Conservation (phyloP, 1,140 invertebrate species). For the Tribolium castaneum region DNA sequence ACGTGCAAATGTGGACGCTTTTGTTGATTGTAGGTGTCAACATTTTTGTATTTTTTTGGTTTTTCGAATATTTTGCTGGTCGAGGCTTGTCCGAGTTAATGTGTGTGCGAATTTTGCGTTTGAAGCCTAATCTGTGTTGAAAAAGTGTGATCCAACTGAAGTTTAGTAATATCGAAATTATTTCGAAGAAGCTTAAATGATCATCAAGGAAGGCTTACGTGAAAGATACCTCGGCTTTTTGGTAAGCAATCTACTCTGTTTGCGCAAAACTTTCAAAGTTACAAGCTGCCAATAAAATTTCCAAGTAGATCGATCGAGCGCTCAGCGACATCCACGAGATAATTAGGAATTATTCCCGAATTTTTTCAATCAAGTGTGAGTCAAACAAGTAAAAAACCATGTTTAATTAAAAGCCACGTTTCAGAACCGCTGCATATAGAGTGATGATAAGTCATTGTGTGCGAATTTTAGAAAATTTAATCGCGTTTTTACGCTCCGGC, state of each 20-base stretch:
- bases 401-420: neutral
- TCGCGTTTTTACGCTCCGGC: constrained; percentile 5
- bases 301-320: constrained; percentile 1
- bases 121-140: constrained; percentile 5
- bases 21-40: no score
- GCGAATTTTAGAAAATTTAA: constrained; percentile 4
- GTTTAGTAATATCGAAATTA: constrained; percentile 27
- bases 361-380: neutral
- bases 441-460: constrained; percentile 1
- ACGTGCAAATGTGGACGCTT: no score
- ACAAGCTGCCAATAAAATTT: constrained; percentile 31
- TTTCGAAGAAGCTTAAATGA: constrained; percentile 22
- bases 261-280: constrained; percentile 31
- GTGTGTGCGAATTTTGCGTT: neutral
- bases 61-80: no score
- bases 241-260: constrained; percentile 32
- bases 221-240: constrained; percentile 26
- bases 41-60: no score
- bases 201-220: constrained; percentile 13
- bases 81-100: no score
- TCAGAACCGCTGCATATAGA: neutral
- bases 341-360: constrained; percentile 1
- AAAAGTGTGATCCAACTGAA: constrained; percentile 15
- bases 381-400: neutral
- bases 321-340: constrained; percentile 1